Conservation (phyloP, 2,888 invertebrate species). For the Papilio gigon region DNA sequence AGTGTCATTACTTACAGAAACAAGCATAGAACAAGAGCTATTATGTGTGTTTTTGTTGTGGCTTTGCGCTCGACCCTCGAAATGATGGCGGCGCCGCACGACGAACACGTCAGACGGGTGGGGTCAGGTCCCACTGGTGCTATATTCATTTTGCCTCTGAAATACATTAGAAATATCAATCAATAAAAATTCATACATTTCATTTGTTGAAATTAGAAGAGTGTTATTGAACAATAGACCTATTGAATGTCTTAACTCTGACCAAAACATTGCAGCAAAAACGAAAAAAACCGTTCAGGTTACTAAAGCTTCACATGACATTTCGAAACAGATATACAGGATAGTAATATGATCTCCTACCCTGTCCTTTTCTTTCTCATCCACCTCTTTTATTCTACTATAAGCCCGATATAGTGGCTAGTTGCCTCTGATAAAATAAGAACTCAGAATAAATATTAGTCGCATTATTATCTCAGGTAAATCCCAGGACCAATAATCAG, state of each 20-base stretch:
- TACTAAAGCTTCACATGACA: too few species aligned
- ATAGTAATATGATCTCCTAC: too few species aligned
- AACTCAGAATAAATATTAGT: too few species aligned
- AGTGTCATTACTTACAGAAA: constrained; percentile 49
- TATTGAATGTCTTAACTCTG: background rate
- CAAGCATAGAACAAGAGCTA: constrained; percentile 76
- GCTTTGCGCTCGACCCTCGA: constrained; percentile 72
- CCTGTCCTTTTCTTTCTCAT: too few species aligned
- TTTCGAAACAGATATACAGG: too few species aligned
- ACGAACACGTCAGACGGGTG: constrained; percentile 68
- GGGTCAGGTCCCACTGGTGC: constrained; percentile 70
- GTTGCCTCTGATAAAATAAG: background rate
- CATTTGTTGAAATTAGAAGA: background rate
- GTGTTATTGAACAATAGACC: background rate
- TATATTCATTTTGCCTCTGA: constrained; percentile 34
- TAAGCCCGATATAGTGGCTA: too few species aligned
- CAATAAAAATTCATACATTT: background rate
- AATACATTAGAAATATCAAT: constrained; percentile 3
- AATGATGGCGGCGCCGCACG: constrained; percentile 70
- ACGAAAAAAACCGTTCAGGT: too few species aligned
- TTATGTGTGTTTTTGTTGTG: constrained; percentile 80
- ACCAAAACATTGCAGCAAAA: too few species aligned
- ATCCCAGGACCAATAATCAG: too few species aligned
- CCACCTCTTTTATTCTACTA: too few species aligned
- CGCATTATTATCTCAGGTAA: too few species aligned